phyloP scores from a whole-genome alignment of 2,113 vertebrate species.

The Dendrocopos noguchii region DNA sequence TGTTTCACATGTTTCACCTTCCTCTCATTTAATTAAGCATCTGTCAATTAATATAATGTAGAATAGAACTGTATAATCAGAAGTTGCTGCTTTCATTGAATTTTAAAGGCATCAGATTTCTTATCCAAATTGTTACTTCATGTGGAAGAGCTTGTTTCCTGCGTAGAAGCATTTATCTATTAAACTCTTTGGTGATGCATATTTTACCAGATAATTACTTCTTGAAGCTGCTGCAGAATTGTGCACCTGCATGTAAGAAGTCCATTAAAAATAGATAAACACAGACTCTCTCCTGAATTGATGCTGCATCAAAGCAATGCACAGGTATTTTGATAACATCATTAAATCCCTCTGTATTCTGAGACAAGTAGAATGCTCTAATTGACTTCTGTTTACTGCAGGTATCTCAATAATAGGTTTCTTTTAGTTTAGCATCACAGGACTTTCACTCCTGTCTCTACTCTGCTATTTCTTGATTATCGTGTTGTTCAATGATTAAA shows the following conservation, averaged over 20 bases:
- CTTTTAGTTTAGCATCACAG: not conserved
- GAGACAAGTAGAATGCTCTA: not conserved
- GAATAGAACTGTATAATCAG: conserved; percentile 15
- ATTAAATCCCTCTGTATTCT: conserved; percentile 21
- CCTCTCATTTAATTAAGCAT: not conserved
- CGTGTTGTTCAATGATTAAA: not conserved
- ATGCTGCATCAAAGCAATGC: conserved; percentile 10
- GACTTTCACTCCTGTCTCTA: not conserved
- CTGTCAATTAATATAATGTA: not conserved
- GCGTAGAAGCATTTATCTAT: not conserved
- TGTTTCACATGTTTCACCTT: not conserved
- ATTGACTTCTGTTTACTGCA: not conserved
- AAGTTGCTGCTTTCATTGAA: conserved; percentile 12
- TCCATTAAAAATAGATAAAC: conserved; percentile 39
- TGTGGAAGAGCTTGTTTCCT: conserved; percentile 9
- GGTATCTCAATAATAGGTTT: not conserved
- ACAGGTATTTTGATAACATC: not conserved
- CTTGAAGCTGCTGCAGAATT: conserved; percentile 28
- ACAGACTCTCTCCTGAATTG: not conserved
- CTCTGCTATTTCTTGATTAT: not conserved
- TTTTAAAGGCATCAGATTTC: conserved; percentile 34
- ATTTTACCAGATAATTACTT: conserved; percentile 34
- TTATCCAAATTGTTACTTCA: not conserved
- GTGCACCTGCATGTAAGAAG: conserved; percentile 10
- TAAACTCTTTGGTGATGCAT: conserved; percentile 3